Evolutionary conservation across 2,113 vertebrate species (phyloP).

Genomic region (Eonycteris spelaea): DNA sequence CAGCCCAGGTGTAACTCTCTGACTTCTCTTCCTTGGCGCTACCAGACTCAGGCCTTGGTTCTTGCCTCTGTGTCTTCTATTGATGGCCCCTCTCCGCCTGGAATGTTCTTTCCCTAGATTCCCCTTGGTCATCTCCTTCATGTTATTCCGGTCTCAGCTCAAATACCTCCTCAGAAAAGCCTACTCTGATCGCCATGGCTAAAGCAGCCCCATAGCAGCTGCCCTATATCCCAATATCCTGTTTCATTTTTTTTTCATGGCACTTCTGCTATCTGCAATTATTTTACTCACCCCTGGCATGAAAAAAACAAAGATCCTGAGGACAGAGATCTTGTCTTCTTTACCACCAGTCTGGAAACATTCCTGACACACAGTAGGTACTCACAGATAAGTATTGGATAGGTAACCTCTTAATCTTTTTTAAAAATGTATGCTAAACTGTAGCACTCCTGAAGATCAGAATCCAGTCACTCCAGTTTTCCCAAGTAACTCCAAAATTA

Average conservation of each 20-base stretch:
- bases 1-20: not conserved
- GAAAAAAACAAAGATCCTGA: not conserved
- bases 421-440: not conserved
- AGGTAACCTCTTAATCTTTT: not conserved
- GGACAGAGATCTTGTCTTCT: not conserved
- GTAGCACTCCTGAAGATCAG: not conserved
- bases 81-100: not conserved
- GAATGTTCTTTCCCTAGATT: not conserved
- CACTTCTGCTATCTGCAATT: not conserved
- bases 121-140: not conserved
- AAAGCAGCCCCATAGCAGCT: not conserved
- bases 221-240: not conserved
- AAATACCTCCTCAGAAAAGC: not conserved
- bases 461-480: not conserved
- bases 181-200: not conserved
- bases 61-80: not conserved
- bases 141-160: not conserved
- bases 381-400: not conserved
- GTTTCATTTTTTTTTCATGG: not conserved
- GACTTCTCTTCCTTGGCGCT: not conserved
- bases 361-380: not conserved
- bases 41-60: not conserved
- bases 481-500: not conserved
- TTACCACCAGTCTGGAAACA: not conserved
- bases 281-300: not conserved